A percentile compares a stretch with the other conserved stretches of the same genome.
Conservation (phyloP, 2,888 invertebrate genomes). For the Synergus laeviventris region DNA sequence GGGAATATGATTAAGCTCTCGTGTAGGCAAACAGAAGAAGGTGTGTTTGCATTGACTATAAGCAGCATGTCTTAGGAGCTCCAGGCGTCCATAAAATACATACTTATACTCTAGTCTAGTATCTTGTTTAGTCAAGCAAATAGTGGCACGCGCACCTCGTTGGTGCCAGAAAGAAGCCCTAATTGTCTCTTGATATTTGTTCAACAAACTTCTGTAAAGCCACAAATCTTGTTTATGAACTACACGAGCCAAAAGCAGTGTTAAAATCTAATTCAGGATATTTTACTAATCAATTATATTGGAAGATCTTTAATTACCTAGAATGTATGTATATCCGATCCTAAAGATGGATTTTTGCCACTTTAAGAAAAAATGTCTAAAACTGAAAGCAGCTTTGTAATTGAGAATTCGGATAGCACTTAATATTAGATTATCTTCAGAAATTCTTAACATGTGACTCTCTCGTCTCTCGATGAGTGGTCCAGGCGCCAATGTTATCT, state of each 20-base stretch:
- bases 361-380: background rate
- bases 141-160: constrained; percentile 68
- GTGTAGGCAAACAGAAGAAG: constrained; percentile 13
- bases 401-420: constrained; percentile 19
- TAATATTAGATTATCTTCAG: constrained; percentile 32
- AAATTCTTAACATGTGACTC: constrained; percentile 36
- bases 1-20: constrained; percentile 7
- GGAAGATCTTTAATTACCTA: no score
- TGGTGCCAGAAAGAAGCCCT: constrained; percentile 50
- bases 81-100: constrained; percentile 33
- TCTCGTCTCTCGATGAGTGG: constrained; percentile 62
- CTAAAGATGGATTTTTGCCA: background rate
- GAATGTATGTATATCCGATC: no score
- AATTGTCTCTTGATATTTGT: constrained; percentile 64
- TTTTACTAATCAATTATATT: background rate
- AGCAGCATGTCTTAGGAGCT: constrained; percentile 29
- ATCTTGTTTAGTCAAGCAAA: constrained; percentile 73
- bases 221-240: background rate
- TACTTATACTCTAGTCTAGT: constrained; percentile 47
- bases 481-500: constrained; percentile 71
- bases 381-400: background rate
- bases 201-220: constrained; percentile 56
- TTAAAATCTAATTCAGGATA: background rate
- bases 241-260: background rate
- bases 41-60: constrained; percentile 14